Evolutionary conservation across 2,113 vertebrate species (phyloP).

Genomic region (Bujurquina vittata): DNA sequence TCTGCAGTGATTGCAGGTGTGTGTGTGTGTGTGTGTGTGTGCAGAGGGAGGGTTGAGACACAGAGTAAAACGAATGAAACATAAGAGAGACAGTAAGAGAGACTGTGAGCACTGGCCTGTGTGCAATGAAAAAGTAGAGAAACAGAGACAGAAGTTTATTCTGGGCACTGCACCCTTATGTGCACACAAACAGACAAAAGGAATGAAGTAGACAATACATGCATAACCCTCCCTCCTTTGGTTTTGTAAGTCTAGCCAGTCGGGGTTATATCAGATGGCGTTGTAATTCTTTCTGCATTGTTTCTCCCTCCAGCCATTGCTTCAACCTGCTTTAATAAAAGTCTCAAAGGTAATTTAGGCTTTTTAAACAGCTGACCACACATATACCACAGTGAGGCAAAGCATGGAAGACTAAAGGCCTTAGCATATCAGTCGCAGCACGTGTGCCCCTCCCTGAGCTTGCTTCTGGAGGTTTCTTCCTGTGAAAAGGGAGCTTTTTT

Average conservation of each 20-base stretch:
- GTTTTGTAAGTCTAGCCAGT: slow-evolving; percentile 8
- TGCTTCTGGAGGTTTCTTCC: no score
- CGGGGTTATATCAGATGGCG: slow-evolving; percentile 43
- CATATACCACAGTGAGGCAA: neutral
- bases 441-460: no score
- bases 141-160: slow-evolving; percentile 25
- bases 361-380: slow-evolving; percentile 14
- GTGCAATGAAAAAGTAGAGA: neutral
- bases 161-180: neutral
- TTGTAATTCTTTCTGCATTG: slow-evolving; percentile 37
- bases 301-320: slow-evolving; percentile 15
- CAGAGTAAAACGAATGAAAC: neutral
- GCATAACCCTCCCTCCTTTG: neutral
- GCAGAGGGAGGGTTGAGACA: neutral
- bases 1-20: slow-evolving; percentile 44
- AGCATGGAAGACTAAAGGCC: neutral
- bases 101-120: slow-evolving; percentile 29
- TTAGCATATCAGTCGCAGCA: no score
- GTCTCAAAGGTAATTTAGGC: slow-evolving; percentile 18
- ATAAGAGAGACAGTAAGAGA: neutral
- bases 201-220: neutral
- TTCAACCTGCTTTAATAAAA: slow-evolving; percentile 47
- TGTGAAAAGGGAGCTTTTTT: no score
- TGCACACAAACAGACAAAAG: slow-evolving; percentile 1
- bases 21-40: slow-evolving; percentile 30